Evolutionary conservation across 2,113 vertebrate genomes (phyloP), one percentile per base, ranked within the genome.

Genomic region (Rhinolophus sinicus): DNA sequence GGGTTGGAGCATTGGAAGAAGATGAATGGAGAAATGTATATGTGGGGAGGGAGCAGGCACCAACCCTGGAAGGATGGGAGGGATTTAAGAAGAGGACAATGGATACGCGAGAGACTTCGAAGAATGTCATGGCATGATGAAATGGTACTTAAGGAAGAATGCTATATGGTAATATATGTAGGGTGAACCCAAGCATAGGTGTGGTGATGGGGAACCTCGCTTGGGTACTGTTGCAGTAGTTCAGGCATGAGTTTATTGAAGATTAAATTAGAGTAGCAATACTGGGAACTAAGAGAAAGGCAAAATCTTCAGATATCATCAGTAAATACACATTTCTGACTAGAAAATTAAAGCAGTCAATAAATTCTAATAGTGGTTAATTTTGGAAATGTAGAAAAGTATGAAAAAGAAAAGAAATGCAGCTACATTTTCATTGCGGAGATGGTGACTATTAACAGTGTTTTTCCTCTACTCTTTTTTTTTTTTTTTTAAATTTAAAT

Each of bases 351-450:
- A 70, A 58, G 6, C 14, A 70, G 12, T 76, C 26, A 87, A 30
- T 38, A 21, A 15, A 47, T 96, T 90, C 6, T 60, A 72, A 77
- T 28, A 78, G 47, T 47, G 60, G 12, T 75, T 94, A 87, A 65
- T 65, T 91, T 80, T 69, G 64, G 83, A 80, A 83, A 54, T 54
- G 44, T 1, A 72, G 62, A 65, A 78, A 67, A 77, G 15, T 35
- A 44, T 58, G 19, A 8, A 91, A 88, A 47, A 64, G 65, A 80
- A 89, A 88, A 69, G 18, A 47, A 65, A 85, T 85, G 24, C 22
- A 67, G 15, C 1, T 24, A 22, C 24, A 3, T 38, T 95, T 92
- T 81, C 54, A 76, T 70, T 62, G 77, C n/a, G 50, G 18, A 56
- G 24, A 40, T 62, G 65, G 60, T 73, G 56, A 35, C 24, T 67